phyloP scores from a whole-genome alignment of 2,888 invertebrate genomes.

The Liodrosophila aerea region DNA sequence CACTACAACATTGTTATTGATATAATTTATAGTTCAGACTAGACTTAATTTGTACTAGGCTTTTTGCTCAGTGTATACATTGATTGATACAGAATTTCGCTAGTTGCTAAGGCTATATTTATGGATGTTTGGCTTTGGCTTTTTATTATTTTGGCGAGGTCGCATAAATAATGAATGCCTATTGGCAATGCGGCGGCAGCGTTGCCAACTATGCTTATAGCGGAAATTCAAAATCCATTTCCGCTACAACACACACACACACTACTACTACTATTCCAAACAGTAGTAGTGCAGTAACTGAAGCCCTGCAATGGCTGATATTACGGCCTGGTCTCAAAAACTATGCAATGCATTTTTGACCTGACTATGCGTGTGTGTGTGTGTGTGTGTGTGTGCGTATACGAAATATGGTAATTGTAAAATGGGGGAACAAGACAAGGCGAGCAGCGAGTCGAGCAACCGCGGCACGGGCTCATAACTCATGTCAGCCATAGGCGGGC shows the following conservation, averaged over 20 bases:
- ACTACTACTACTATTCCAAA: too few relatives aligned
- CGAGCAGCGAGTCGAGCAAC: constrained; percentile 48
- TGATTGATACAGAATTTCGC: constrained; percentile 35
- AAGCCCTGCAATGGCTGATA: neutral
- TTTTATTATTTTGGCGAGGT: constrained; percentile 9
- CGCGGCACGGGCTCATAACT: constrained; percentile 57
- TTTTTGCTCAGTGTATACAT: constrained; percentile 3
- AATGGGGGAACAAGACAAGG: constrained; percentile 35
- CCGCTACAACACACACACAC: constrained; percentile 35
- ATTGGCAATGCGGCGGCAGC: constrained; percentile 35
- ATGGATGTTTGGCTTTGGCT: constrained; percentile 4
- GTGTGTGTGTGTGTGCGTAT: constrained; percentile 16
- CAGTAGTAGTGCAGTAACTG: too few relatives aligned
- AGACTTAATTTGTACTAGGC: too few relatives aligned
- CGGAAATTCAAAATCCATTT: constrained; percentile 74
- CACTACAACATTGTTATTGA: too few relatives aligned
- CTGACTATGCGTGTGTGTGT: constrained; percentile 4
- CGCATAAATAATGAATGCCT: constrained; percentile 49
- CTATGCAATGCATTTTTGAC: constrained; percentile 38
- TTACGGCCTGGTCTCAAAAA: constrained; percentile 23
- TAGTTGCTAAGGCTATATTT: neutral
- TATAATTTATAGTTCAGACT: too few relatives aligned
- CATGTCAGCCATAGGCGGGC: constrained; percentile 48
- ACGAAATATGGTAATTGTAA: constrained; percentile 68
- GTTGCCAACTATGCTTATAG: constrained; percentile 37